phyloP scores from a whole-genome alignment of 1,140 invertebrate genomes.

The Nasonia giraulti region DNA sequence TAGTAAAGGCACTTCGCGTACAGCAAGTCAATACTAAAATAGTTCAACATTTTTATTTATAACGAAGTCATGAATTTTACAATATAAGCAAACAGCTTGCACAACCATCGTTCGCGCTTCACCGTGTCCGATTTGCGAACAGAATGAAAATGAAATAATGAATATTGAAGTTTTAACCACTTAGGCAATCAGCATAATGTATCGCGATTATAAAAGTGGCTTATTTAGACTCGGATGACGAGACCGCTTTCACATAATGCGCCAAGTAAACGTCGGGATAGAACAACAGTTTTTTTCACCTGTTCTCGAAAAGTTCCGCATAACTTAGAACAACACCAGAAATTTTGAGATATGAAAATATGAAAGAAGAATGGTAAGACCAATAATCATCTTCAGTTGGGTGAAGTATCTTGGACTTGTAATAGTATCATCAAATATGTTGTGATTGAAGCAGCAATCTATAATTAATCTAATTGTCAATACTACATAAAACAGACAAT shows the following conservation, averaged over 20 bases:
- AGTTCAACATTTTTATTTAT: not conserved
- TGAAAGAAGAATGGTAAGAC: no score
- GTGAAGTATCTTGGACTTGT: not conserved
- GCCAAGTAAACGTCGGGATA: no score
- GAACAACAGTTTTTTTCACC: no score
- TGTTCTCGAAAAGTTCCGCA: no score
- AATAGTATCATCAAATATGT: slow-evolving; percentile 21
- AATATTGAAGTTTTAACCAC: not conserved
- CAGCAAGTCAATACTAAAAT: not conserved
- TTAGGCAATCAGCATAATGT: not conserved
- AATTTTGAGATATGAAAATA: no score
- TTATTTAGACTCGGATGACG: no score
- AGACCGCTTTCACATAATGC: no score
- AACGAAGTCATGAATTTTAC: not conserved
- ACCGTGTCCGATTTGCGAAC: no score
- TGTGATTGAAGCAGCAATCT: slow-evolving; percentile 14
- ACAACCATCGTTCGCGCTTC: not conserved
- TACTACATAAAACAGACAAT: not conserved
- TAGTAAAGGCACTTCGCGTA: not conserved
- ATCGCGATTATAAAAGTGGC: not conserved
- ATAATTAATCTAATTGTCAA: not conserved
- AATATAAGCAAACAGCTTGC: not conserved
- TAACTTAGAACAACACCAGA: no score
- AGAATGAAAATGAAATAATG: no score
- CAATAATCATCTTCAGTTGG: no score